Evolutionary conservation across 2,797 vertebrate species (phyloP).

Genomic region (Bovichtus variegatus): DNA sequence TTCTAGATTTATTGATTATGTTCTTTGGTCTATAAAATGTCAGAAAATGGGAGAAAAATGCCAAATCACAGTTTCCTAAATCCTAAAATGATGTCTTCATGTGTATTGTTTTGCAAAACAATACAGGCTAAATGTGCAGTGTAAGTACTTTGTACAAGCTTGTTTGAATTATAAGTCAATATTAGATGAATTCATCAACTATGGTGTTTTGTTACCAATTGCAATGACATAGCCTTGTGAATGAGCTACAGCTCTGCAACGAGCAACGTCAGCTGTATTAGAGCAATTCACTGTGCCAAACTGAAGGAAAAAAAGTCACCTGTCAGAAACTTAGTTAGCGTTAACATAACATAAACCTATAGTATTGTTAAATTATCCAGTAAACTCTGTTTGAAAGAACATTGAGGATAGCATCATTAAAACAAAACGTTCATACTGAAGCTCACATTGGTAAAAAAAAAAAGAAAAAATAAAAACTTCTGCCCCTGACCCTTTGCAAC

Average conservation of each 20-base stretch:
- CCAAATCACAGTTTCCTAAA: not conserved
- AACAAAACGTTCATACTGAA: not conserved
- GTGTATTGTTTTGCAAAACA: not conserved
- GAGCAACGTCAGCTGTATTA: not conserved
- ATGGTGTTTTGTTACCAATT: not conserved
- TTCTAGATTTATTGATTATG: not conserved
- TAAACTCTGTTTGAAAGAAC: not conserved
- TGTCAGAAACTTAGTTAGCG: too few relatives aligned
- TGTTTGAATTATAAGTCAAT: not conserved
- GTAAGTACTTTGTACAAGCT: not conserved
- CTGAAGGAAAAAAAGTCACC: too few relatives aligned
- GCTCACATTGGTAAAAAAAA: not conserved
- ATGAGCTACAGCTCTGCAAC: not conserved
- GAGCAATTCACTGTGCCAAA: too few relatives aligned
- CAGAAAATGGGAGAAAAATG: not conserved
- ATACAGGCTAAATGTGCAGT: not conserved
- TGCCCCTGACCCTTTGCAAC: not conserved
- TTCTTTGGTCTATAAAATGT: not conserved
- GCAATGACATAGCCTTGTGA: not conserved
- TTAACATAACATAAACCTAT: not conserved
- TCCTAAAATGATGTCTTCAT: not conserved
- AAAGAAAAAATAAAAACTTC: too few relatives aligned
- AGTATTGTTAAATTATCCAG: not conserved
- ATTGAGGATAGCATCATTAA: not conserved
- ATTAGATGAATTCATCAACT: not conserved